Evolutionary conservation across 2,113 vertebrate species (phyloP), one percentile per base, ranked within the genome.

Genomic region (Urocolius indicus): DNA sequence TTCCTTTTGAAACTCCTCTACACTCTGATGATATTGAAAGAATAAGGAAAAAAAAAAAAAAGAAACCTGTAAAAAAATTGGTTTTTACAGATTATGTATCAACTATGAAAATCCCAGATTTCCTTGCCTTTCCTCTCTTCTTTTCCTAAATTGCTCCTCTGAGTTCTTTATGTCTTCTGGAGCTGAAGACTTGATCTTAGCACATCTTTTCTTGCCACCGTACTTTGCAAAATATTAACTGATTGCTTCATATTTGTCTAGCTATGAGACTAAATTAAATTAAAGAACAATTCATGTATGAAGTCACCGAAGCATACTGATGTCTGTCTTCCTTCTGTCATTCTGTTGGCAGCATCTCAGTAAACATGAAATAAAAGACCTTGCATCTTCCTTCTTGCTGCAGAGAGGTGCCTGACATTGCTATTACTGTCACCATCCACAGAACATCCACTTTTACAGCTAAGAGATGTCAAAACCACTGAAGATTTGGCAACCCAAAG

Each of bases 401-500:
- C 61, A 20, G 48, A 41, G 61, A 71, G 71, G 79, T 45, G n/a
- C 19, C 17, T 71, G 41, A 48, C 46, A 16, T 36, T 34, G 24
- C 51, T 92, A 69, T 38, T 29, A 9, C 77, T 83, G 46, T 89
- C 72, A 73, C 67, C 63, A 88, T 51, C 27, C 88, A 41, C 18
- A 57, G 86, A 94, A 77, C 68, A 57, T 34, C 76, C 68, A 24
- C 49, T 34, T 78, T 76, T 66, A 30, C 19, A 75, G 54, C 3
- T 5, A 65, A 30, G 32, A 9, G 9, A 19, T 81, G 96, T 96
- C 98, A 98, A 92, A 95, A 51, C n/a, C 79, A 49, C 77, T n/a
- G 85, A 96, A 89, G 78, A 93, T 80, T 96, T 97, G 97, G 97
- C 97, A 97, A 49, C 20, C 16, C 45, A 34, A 45, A 81, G 75